Evolutionary conservation across 2,888 invertebrate species (phyloP), one percentile per base, ranked within the genome.

Genomic region (Sialis fuliginosa): DNA sequence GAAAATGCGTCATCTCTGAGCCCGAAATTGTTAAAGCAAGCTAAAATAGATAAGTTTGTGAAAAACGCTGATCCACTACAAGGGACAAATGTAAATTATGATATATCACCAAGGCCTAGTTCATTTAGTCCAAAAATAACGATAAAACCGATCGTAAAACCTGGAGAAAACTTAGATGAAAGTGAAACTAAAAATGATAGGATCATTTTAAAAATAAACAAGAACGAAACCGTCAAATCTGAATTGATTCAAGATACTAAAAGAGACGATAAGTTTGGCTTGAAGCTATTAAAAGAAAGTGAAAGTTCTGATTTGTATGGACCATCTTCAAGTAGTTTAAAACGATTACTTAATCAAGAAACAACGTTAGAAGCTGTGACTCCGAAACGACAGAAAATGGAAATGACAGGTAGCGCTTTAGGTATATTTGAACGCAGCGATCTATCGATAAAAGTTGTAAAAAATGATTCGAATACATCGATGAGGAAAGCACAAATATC

Each of bases 171-270:
- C n/a, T 12, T 30, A 37, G 37, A 50, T 8, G 37, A 43, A 12
- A 34, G 35, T 31, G 50, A 50, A 34, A 39, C 46, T 31, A 65
- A 64, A 50, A 55, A 55, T 47, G 63, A 64, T 51, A 53, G 77
- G 56, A 77, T 78, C 54, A 75, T 77, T 53, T 64, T 77, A 55
- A 77, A 78, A 64, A 77, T 77, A 54, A 76, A 77, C 59, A 77
- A 77, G 65, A 71, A 73, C 55, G 64, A 70, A 47, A 69, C 69
- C 8, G 49, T 51, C 44, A 49, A 53, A 45, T 51, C 42, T 39
- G 37, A 48, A 39, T 44, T 6, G 13, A 44, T 42, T n/a, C 47
- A 51, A 33, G 48, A 46, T 12, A 22, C 7, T 6, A 63, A 70
- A 48, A 71, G 70, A 52, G 56, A 71, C 39, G 67, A 66, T 0